phyloP scores from a whole-genome alignment of 2,113 vertebrate species.

The Macrotis lagotis region DNA sequence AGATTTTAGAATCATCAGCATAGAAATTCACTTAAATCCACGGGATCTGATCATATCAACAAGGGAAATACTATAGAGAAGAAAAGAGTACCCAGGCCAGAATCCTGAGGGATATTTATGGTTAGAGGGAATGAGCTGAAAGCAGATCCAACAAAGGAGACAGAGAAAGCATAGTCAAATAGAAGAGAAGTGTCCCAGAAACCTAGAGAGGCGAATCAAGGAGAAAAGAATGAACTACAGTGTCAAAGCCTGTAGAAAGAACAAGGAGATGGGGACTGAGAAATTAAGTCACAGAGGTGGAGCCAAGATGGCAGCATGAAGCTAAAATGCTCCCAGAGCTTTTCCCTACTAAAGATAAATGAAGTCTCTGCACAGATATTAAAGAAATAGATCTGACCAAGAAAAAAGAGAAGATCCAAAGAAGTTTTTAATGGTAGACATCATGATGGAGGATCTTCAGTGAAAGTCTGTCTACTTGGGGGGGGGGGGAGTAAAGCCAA shows the following conservation, averaged over 20 bases:
- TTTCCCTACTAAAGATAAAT: too few species aligned
- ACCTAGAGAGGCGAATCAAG: background rate
- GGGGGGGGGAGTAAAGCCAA: too few species aligned
- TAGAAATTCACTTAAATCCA: background rate
- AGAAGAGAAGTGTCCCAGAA: background rate
- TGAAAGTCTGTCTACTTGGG: too few species aligned
- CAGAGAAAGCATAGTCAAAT: background rate
- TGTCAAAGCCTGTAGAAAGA: background rate
- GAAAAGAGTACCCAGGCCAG: background rate
- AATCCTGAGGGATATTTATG: background rate
- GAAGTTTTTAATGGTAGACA: too few species aligned
- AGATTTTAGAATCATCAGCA: background rate
- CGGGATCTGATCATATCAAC: background rate
- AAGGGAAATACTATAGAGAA: background rate
- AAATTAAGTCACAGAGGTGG: too few species aligned
- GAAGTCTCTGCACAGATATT: too few species aligned
- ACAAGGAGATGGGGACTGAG: background rate
- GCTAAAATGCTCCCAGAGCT: too few species aligned
- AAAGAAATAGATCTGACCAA: too few species aligned
- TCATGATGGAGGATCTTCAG: too few species aligned
- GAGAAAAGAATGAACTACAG: background rate
- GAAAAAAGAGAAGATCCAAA: too few species aligned
- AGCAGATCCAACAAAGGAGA: background rate
- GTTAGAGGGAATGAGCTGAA: background rate
- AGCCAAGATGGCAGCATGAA: too few species aligned